A percentile compares a stretch with the other conserved stretches of the same genome.
These are phyloP conservation scores for Oryzias woworae DNA, from an alignment of 2,113 vertebrate species.

Conservation along the genomic window DNA sequence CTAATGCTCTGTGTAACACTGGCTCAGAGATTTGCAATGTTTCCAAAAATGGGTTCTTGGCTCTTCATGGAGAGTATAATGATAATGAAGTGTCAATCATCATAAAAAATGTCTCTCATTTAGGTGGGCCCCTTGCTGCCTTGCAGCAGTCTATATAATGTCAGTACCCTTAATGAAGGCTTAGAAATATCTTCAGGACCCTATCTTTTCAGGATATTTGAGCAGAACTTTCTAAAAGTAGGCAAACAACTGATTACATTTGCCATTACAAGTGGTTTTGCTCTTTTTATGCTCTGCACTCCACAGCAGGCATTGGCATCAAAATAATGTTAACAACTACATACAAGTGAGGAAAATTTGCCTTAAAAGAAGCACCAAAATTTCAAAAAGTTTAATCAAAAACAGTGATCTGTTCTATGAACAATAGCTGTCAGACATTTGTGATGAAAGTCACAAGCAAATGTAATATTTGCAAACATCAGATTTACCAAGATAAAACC, in stretches of 20 bases:
- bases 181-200: constrained; percentile 23
- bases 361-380: too few species aligned
- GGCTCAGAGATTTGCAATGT: constrained; percentile 45
- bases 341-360: too few species aligned
- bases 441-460: constrained; percentile 7
- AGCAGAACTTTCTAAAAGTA: constrained; percentile 27
- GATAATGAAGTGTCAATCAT: constrained; percentile 65
- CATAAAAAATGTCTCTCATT: constrained; percentile 56
- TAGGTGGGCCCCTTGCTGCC: constrained; percentile 40
- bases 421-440: too few species aligned
- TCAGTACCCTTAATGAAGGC: constrained; percentile 49
- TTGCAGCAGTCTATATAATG: constrained; percentile 48
- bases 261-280: constrained; percentile 33
- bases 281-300: constrained; percentile 47
- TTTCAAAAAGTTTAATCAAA: too few species aligned
- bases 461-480: constrained; percentile 20
- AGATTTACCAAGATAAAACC: constrained; percentile 36
- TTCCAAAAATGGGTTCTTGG: constrained; percentile 58
- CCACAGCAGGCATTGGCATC: constrained; percentile 11
- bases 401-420: too few species aligned
- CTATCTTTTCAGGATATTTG: constrained; percentile 46
- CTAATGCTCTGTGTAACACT: constrained; percentile 36
- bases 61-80: constrained; percentile 47
- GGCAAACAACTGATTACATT: constrained; percentile 39
- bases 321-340: too few species aligned